Percentiles rank a stretch among this genome's conserved stretches.
These are phyloP conservation scores for Promerops cafer DNA, from an alignment of 2,113 vertebrate species.

Conservation along the genomic window DNA sequence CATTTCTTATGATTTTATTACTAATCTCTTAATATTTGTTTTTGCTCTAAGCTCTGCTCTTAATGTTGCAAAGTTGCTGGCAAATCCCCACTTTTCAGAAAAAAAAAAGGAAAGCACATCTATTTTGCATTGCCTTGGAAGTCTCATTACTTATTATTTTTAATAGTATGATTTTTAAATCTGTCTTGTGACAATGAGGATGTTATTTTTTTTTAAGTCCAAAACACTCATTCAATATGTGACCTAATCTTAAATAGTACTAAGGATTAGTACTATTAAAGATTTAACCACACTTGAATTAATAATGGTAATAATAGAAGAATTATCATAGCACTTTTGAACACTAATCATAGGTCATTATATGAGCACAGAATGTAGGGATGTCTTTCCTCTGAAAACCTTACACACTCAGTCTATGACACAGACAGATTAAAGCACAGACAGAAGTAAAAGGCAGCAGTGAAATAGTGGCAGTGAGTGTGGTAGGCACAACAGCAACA, in stretches of 20 bases:
- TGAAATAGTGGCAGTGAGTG: not conserved
- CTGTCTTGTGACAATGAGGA: not conserved
- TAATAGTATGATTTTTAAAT: not conserved
- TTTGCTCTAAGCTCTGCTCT: not conserved
- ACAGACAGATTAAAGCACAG: not conserved
- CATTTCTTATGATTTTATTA: not conserved
- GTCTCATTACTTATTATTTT: not conserved
- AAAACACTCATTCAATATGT: not conserved
- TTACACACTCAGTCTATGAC: not conserved
- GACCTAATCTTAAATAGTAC: not conserved
- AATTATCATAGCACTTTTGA: not conserved
- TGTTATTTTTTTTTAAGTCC: not conserved
- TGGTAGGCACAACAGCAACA: not conserved
- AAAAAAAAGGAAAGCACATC: not conserved
- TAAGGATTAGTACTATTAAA: too few species aligned
- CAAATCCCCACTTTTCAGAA: not conserved
- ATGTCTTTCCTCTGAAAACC: not conserved
- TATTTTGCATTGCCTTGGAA: not conserved
- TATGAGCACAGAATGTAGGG: not conserved
- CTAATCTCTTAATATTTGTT: not conserved
- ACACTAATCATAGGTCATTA: not conserved
- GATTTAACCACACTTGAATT: not conserved
- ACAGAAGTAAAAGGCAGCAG: not conserved
- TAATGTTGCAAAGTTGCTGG: not conserved
- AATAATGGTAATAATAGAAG: not conserved